These are phyloP conservation scores for Schizotus pectinicornis DNA, from an alignment of 2,888 invertebrate species.

Conservation along the genomic window DNA sequence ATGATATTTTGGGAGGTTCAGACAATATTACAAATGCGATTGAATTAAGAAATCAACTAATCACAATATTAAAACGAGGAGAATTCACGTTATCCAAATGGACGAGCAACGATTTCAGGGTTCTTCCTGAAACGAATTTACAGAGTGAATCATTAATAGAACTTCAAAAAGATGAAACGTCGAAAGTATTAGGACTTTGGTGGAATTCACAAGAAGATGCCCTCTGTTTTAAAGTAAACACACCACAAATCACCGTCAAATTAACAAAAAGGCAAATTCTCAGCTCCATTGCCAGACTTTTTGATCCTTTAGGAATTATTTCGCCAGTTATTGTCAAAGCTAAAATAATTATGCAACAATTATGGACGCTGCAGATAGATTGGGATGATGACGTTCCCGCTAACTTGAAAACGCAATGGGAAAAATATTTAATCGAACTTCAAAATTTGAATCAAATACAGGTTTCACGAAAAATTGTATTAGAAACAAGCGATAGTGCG, in stretches of 20 bases:
- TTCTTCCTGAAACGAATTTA: too few relatives aligned
- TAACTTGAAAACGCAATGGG: too few relatives aligned
- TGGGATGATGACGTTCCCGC: too few relatives aligned
- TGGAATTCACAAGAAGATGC: constrained; percentile 1
- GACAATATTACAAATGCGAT: not conserved
- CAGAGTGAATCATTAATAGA: too few relatives aligned
- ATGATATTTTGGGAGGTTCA: constrained; percentile 14
- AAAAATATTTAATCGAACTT: too few relatives aligned
- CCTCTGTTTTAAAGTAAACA: not conserved
- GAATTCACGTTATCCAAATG: constrained; percentile 10
- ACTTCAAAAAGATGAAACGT: too few relatives aligned
- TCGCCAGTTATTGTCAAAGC: constrained; percentile 9
- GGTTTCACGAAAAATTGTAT: too few relatives aligned
- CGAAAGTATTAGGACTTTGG: too few relatives aligned
- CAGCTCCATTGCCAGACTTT: not conserved
- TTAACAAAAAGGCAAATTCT: constrained; percentile 13
- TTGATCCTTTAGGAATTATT: constrained; percentile 10
- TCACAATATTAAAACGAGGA: not conserved
- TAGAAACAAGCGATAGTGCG: too few relatives aligned
- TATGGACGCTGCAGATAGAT: too few relatives aligned
- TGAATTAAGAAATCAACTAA: not conserved
- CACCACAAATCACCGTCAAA: not conserved
- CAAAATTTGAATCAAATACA: too few relatives aligned
- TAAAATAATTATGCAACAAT: constrained; percentile 13
- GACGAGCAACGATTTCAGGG: not conserved